Conservation (phyloP, 2,888 invertebrate genomes). For the Tetragnatha montana region DNA sequence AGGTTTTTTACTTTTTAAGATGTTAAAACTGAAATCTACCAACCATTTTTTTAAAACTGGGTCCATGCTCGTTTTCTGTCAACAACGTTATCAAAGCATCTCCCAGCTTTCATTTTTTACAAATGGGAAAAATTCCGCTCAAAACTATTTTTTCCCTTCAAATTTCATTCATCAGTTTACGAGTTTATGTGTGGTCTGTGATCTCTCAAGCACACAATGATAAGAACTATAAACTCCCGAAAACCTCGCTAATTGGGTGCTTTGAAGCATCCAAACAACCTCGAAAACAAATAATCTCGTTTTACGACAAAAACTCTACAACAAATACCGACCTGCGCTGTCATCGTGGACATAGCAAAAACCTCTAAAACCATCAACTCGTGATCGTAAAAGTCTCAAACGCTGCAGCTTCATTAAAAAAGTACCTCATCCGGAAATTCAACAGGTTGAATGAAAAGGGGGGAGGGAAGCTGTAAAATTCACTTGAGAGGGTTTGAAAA, state of each 20-base stretch:
- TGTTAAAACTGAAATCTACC: too few species aligned
- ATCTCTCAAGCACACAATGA: not conserved
- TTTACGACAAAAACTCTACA: constrained; percentile 9
- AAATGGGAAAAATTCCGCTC: not conserved
- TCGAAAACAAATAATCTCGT: not conserved
- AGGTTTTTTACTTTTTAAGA: too few species aligned
- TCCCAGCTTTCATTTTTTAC: not conserved
- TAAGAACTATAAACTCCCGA: not conserved
- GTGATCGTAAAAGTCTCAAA: constrained; percentile 20
- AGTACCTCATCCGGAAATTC: not conserved
- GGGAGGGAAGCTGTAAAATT: constrained; percentile 38
- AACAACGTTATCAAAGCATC: too few species aligned
- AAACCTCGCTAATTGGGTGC: not conserved
- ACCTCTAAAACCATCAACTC: constrained; percentile 44
- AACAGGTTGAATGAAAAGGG: not conserved
- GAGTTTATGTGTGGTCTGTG: constrained; percentile 13
- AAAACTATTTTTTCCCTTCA: not conserved
- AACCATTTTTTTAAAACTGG: too few species aligned
- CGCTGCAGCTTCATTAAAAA: constrained; percentile 20
- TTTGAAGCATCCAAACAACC: not conserved
- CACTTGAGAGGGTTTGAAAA: not conserved
- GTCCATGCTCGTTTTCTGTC: too few species aligned
- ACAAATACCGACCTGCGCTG: not conserved
- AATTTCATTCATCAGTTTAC: not conserved
- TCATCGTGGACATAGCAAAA: not conserved